These are phyloP conservation scores for Bombus superbus DNA, from an alignment of 1,140 invertebrate genomes.

Conservation along the genomic window DNA sequence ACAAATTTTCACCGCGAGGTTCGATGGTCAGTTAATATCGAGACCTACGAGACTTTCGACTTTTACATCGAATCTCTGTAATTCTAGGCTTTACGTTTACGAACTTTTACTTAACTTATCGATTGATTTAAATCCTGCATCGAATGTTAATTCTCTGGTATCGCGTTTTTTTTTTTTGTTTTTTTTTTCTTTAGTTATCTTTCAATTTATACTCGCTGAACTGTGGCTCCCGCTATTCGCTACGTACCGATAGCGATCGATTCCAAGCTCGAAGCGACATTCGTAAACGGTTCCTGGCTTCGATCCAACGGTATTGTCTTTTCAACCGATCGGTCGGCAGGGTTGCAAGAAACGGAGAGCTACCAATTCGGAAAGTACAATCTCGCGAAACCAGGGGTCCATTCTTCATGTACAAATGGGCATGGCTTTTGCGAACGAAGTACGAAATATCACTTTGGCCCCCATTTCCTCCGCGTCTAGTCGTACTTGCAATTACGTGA, in stretches of 20 bases:
- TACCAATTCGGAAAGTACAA: conserved; percentile 63
- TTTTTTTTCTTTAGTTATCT: not conserved
- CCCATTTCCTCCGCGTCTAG: conserved; percentile 35
- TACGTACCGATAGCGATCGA: not conserved
- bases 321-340: conserved; percentile 32
- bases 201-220: not conserved
- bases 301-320: conserved; percentile 55
- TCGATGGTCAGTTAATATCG: no score
- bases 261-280: conserved; percentile 12
- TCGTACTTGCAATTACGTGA: conserved; percentile 66
- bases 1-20: not conserved
- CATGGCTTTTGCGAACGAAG: conserved; percentile 58
- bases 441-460: conserved; percentile 62
- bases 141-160: not conserved
- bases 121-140: not conserved
- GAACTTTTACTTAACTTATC: no score
- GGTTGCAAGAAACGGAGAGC: conserved; percentile 42
- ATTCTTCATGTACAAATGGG: conserved; percentile 63
- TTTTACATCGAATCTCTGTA: no score
- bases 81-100: no score
- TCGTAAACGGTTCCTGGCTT: conserved; percentile 27
- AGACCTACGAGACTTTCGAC: no score
- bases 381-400: conserved; percentile 45
- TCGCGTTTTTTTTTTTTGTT: not conserved
- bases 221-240: not conserved